Conservation (phyloP, 1,140 invertebrate genomes). For the Cylas formicarius region DNA sequence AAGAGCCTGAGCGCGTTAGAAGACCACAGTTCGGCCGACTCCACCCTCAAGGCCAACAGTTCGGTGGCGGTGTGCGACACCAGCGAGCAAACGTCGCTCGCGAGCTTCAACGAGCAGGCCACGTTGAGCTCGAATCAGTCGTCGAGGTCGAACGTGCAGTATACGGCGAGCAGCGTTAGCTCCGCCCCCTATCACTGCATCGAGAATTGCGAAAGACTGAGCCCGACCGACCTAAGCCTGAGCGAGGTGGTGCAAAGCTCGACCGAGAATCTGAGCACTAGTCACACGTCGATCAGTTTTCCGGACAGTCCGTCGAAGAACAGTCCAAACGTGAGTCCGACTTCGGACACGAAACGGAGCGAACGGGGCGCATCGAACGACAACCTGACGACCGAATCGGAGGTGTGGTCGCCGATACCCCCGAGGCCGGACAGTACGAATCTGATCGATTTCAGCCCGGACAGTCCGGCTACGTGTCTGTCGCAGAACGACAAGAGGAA, state of each 20-base stretch:
- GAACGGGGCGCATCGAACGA: slow-evolving; percentile 17
- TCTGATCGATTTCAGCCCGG: slow-evolving; percentile 35
- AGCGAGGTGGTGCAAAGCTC: slow-evolving; percentile 35
- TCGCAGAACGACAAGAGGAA: slow-evolving; percentile 37
- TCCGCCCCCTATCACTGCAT: slow-evolving; percentile 27
- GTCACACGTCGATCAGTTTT: slow-evolving; percentile 31
- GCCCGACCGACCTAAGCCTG: slow-evolving; percentile 30
- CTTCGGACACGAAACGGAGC: slow-evolving; percentile 21
- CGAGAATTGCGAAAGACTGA: slow-evolving; percentile 28
- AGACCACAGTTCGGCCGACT: slow-evolving; percentile 22
- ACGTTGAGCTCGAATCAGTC: slow-evolving; percentile 30
- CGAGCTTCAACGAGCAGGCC: slow-evolving; percentile 25
- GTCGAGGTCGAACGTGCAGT: slow-evolving; percentile 30
- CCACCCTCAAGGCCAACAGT: slow-evolving; percentile 25
- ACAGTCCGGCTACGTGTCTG: slow-evolving; percentile 15
- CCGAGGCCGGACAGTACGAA: slow-evolving; percentile 21
- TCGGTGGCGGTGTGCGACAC: slow-evolving; percentile 33
- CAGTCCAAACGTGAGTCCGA: slow-evolving; percentile 34
- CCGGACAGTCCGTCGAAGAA: slow-evolving; percentile 33
- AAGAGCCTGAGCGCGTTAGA: slow-evolving; percentile 38
- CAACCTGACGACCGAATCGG: slow-evolving; percentile 9
- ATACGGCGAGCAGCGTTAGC: slow-evolving; percentile 28
- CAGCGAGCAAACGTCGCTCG: slow-evolving; percentile 26
- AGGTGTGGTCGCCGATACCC: background rate
- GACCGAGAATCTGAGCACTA: slow-evolving; percentile 31